Conservation (phyloP, 2,888 invertebrate species). For the Dolichomitus sp. region DNA sequence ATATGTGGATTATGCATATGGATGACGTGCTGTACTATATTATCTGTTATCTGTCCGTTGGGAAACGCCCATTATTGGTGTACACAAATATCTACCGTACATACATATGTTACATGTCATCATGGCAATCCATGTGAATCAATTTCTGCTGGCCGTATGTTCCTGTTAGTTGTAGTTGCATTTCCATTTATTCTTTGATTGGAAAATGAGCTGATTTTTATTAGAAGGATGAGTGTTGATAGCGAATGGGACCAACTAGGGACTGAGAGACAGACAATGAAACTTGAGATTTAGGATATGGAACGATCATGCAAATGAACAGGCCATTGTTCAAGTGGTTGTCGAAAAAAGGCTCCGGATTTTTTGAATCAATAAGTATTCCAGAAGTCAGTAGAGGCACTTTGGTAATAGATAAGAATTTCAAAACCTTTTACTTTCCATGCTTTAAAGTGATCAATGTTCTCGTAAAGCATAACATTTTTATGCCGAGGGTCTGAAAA, state of each 20-base stretch:
- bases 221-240: background rate
- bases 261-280: background rate
- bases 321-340: too few relatives aligned
- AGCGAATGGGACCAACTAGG: background rate
- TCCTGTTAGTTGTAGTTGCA: background rate
- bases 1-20: slow-evolving; percentile 57
- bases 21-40: slow-evolving; percentile 51
- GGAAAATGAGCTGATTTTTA: background rate
- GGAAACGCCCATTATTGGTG: slow-evolving; percentile 61
- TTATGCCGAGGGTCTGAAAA: background rate
- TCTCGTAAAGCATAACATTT: background rate
- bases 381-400: background rate
- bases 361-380: background rate
- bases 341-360: background rate
- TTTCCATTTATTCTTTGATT: background rate
- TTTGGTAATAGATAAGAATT: background rate
- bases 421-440: background rate
- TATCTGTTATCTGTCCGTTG: slow-evolving; percentile 56
- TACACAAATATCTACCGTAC: slow-evolving; percentile 33
- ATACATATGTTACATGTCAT: slow-evolving; percentile 42
- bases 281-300: too few relatives aligned
- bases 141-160: slow-evolving; percentile 1
- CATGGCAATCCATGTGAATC: slow-evolving; percentile 18
- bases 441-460: background rate
- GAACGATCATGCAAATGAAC: background rate